Evolutionary conservation across 2,113 vertebrate species (phyloP), one percentile per base, ranked within the genome.

Genomic region (Spheniscus mendiculus): DNA sequence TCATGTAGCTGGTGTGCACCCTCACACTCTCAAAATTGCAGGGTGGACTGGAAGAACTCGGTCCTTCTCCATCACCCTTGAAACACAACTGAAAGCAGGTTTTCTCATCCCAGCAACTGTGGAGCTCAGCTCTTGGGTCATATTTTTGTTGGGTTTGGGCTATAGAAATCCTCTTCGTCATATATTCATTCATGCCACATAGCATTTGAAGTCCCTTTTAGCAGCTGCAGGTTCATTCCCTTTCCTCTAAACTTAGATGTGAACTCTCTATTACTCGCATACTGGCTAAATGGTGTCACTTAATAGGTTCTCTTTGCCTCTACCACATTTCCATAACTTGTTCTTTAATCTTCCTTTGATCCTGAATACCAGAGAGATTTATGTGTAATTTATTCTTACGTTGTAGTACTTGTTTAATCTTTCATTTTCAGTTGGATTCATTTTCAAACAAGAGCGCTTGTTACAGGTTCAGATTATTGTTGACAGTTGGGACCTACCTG

Each of bases 301-400:
- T 94, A 97, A 95, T 96, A 94, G 83, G 94, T 93, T 96, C 73
- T 80, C 62, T 94, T 93, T 76, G 53, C 79, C 78, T 95, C 73
- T 91, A 87, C 90, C 80, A 74, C 93, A 97, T 98, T 97, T 95
- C 93, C 96, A 96, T 97, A 95, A 89, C 96, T 97, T 82, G 96
- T 97, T 91, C 97, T 97, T 97, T 97, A 97, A 98, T 97, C 96
- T 97, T 85, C 94, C 96, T 98, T 98, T 98, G 96, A 97, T 98
- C 96, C 96, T 79, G 83, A 97, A 94, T 93, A 97, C 96, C 78
- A 96, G 93, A 84, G 96, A 96, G 95, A 97, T 95, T 97, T 97
- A 95, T 89, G 89, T 96, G 93, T 97, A 97, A 97, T 97, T 96
- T 98, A 97, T 97, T 95, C 96, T 91, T 94, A 92, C 44, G 71